Conservation (phyloP, 2,113 vertebrate species). For the Takifugu flavidus region DNA sequence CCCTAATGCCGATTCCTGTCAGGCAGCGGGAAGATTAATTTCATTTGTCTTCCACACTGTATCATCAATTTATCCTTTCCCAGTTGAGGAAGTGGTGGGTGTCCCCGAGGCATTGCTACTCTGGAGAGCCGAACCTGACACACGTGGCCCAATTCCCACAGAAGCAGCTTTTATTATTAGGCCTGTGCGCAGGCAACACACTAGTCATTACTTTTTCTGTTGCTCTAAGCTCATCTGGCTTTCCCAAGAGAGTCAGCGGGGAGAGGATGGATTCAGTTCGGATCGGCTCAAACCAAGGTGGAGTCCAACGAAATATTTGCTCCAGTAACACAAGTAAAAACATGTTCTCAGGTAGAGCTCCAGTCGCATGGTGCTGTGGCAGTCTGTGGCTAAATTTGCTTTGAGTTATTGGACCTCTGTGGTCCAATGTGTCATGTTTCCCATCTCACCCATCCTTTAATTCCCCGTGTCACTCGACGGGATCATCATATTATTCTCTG, state of each 20-base stretch:
- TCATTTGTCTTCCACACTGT: conserved; percentile 75
- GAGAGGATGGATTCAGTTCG: conserved; percentile 72
- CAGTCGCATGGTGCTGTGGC: not conserved
- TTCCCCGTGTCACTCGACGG: conserved; percentile 46
- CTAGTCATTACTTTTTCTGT: conserved; percentile 80
- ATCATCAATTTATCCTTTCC: conserved; percentile 80
- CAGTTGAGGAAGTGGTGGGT: conserved; percentile 56
- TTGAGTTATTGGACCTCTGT: conserved; percentile 18
- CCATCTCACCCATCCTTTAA: conserved; percentile 27
- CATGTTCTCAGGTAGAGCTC: conserved; percentile 47
- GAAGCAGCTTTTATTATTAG: conserved; percentile 80
- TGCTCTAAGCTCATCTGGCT: conserved; percentile 74
- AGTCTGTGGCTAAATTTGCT: conserved; percentile 2
- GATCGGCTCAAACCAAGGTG: conserved; percentile 66
- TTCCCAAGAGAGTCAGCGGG: conserved; percentile 67
- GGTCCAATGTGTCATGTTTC: conserved; percentile 25
- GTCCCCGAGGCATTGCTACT: conserved; percentile 70
- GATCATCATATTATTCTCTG: conserved; percentile 43
- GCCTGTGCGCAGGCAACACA: conserved; percentile 65
- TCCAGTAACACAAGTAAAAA: conserved; percentile 58
- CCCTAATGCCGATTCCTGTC: conserved; percentile 68
- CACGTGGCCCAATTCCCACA: conserved; percentile 76
- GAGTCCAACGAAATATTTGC: conserved; percentile 72
- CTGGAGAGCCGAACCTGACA: conserved; percentile 74
- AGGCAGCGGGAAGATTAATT: conserved; percentile 76